Conservation (phyloP, 2,888 invertebrate species). For the Metalampra italica region DNA sequence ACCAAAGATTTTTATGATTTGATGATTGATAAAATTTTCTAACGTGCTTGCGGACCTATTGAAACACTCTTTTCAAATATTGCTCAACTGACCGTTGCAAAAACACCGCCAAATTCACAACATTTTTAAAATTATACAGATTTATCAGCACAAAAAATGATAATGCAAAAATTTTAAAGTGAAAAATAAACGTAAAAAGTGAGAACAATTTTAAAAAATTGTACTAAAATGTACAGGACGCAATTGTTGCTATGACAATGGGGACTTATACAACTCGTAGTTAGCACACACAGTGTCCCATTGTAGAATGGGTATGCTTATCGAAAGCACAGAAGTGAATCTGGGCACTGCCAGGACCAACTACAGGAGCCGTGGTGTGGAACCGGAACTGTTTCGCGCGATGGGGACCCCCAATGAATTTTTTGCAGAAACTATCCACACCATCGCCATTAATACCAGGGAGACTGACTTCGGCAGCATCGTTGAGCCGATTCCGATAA, state of each 20-base stretch:
- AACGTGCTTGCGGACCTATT: background rate
- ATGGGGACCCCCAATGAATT: conserved; percentile 60
- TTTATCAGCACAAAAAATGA: background rate
- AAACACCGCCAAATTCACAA: conserved; percentile 25
- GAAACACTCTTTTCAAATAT: background rate
- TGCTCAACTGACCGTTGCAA: conserved; percentile 21
- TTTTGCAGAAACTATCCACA: conserved; percentile 56
- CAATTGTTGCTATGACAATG: conserved; percentile 40
- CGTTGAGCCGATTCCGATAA: conserved; percentile 62
- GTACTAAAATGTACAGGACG: conserved; percentile 38
- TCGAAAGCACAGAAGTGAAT: conserved; percentile 69
- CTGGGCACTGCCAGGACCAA: conserved; percentile 60
- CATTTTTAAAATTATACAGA: conserved; percentile 19
- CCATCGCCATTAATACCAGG: conserved; percentile 63
- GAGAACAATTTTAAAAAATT: conserved; percentile 4
- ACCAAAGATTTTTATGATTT: background rate
- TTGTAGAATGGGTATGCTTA: conserved; percentile 75
- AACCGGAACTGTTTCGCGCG: conserved; percentile 49
- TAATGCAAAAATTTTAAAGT: conserved; percentile 9
- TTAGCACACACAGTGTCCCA: conserved; percentile 42
- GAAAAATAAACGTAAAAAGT: conserved; percentile 11
- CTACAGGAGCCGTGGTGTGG: conserved; percentile 45
- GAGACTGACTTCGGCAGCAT: conserved; percentile 67
- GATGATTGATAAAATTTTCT: background rate
- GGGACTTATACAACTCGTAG: conserved; percentile 33